Conservation (phyloP, 2,888 invertebrate species). For the Scaptomyza parva region DNA sequence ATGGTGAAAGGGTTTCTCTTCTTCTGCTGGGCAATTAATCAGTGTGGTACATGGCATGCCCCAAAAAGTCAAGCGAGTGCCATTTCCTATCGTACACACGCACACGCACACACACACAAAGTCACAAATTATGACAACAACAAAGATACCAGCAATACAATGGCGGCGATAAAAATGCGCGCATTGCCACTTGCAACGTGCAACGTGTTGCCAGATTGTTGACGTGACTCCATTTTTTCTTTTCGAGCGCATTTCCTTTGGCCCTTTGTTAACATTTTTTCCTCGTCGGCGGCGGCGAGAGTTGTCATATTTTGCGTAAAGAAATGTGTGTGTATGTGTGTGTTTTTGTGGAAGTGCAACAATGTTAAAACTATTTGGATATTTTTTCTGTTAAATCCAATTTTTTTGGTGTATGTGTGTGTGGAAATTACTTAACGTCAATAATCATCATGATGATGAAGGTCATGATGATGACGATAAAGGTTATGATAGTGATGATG, state of each 20-base stretch:
- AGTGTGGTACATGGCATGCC: conserved; percentile 59
- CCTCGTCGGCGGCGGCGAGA: too few relatives aligned
- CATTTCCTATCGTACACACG: conserved; percentile 58
- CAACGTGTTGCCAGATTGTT: conserved; percentile 78
- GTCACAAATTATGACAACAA: conserved; percentile 60
- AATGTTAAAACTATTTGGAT: conserved; percentile 62
- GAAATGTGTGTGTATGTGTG: too few relatives aligned
- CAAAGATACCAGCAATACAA: conserved; percentile 18
- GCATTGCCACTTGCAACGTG: conserved; percentile 75
- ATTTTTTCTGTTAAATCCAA: conserved; percentile 52
- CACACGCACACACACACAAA: conserved; percentile 56
- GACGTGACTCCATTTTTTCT: conserved; percentile 54
- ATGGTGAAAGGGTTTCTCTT: conserved; percentile 31
- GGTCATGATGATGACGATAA: too few relatives aligned
- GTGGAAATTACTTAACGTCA: conserved; percentile 47
- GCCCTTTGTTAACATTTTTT: conserved; percentile 9
- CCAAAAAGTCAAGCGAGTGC: conserved; percentile 19
- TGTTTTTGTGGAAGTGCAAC: conserved; percentile 48
- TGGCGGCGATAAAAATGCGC: conserved; percentile 60
- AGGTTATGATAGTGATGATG: too few relatives aligned
- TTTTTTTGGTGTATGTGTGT: too few relatives aligned
- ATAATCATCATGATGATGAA: conserved; percentile 11
- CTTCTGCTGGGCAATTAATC: conserved; percentile 63
- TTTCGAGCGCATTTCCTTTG: conserved; percentile 1
- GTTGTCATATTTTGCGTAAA: too few relatives aligned